Evolutionary conservation across 2,888 invertebrate species (phyloP).

Genomic region (Tineola bisselliella): DNA sequence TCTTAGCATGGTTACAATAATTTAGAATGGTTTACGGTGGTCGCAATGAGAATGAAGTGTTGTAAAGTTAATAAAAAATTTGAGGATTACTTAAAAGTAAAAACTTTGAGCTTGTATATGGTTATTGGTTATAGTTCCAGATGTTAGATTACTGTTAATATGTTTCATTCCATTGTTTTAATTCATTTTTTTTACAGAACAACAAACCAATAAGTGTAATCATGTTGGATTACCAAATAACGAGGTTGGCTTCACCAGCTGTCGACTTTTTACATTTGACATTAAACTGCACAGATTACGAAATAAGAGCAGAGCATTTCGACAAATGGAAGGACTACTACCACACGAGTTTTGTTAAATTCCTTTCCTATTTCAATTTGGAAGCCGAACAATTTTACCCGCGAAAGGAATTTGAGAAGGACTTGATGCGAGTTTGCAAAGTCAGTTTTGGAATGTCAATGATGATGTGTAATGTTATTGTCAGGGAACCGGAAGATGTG

Average conservation of each 20-base stretch:
- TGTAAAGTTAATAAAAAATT: too few relatives aligned
- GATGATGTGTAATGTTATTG: conserved; percentile 4
- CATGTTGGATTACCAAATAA: conserved; percentile 12
- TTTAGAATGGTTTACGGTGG: too few relatives aligned
- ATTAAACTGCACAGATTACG: conserved; percentile 13
- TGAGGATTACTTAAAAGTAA: too few relatives aligned
- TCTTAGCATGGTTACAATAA: too few relatives aligned
- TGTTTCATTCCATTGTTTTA: too few relatives aligned
- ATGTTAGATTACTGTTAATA: conserved; percentile 30
- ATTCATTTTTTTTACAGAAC: neutral
- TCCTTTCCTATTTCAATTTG: neutral
- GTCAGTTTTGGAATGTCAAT: neutral
- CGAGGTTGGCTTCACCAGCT: conserved; percentile 2
- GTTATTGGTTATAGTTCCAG: too few relatives aligned
- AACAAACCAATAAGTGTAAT: neutral
- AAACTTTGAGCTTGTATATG: too few relatives aligned
- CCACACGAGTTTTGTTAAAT: neutral
- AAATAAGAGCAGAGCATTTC: neutral
- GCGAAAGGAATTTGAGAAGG: conserved; percentile 8
- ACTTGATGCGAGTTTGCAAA: neutral
- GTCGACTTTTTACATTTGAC: conserved; percentile 3
- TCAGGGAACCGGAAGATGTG: conserved; percentile 8
- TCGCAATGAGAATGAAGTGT: too few relatives aligned
- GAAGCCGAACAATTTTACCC: conserved; percentile 3
- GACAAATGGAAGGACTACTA: conserved; percentile 8